A percentile compares a stretch with the other conserved stretches of the same genome.
Conservation (phyloP, 2,113 vertebrate genomes). For the Coreoperca whiteheadi region DNA sequence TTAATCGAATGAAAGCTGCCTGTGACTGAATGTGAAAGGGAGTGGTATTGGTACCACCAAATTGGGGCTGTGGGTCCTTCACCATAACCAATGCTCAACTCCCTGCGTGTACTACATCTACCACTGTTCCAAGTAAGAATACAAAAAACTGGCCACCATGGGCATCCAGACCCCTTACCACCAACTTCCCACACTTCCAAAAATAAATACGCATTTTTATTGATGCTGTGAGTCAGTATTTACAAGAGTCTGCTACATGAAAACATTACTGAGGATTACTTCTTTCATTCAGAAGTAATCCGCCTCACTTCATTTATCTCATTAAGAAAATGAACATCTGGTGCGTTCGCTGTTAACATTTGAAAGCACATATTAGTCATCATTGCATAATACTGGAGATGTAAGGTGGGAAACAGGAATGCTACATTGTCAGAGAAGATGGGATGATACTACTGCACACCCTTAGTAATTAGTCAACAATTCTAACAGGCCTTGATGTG, state of each 20-base stretch:
- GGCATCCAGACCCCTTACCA: too few species aligned
- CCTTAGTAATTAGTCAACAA: not conserved
- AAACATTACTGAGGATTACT: not conserved
- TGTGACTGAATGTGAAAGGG: not conserved
- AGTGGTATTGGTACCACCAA: not conserved
- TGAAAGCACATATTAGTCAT: not conserved
- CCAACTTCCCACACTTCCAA: not conserved
- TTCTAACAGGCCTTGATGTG: conserved; percentile 11
- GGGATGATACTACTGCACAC: not conserved
- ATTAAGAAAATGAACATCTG: not conserved
- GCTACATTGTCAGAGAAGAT: not conserved
- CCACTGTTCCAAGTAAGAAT: not conserved
- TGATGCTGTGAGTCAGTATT: not conserved
- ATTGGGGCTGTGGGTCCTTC: not conserved
- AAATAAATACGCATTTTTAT: not conserved
- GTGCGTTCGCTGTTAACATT: not conserved
- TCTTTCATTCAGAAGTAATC: not conserved
- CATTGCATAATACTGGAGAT: conserved; percentile 1
- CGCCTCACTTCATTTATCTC: not conserved
- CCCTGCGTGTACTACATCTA: not conserved
- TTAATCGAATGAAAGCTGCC: not conserved
- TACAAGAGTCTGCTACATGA: not conserved
- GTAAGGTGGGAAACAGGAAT: not conserved
- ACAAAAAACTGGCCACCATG: not conserved
- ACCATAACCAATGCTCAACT: not conserved